Evolutionary conservation across 2,888 invertebrate species (phyloP).

Genomic region (Pollenia angustigena): DNA sequence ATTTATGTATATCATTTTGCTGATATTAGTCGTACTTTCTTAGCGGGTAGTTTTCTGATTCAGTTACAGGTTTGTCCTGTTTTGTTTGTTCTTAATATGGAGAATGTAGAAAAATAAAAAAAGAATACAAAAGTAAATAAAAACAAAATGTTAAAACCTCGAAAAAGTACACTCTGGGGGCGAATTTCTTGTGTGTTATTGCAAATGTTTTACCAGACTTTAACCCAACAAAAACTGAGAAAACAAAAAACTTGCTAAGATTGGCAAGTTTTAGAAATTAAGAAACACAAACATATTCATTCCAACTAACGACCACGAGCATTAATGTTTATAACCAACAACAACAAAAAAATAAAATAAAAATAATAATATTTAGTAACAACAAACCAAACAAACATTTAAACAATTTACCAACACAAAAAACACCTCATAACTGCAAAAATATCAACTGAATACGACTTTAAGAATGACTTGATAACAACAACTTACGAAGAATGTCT

Average conservation of each 20-base stretch:
- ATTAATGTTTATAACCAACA: constrained; percentile 5
- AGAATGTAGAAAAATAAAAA: constrained; percentile 6
- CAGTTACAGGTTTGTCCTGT: constrained; percentile 30
- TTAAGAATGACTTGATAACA: constrained; percentile 53
- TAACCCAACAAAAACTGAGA: constrained; percentile 41
- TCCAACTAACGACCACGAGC: constrained; percentile 35
- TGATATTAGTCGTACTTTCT: constrained; percentile 27
- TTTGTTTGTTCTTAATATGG: constrained; percentile 8
- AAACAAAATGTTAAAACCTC: constrained; percentile 77
- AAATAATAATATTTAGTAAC: constrained; percentile 2
- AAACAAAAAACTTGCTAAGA: constrained; percentile 59
- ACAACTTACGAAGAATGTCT: constrained; percentile 10
- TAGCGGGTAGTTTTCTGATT: constrained; percentile 45
- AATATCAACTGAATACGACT: constrained; percentile 63
- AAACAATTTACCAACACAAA: constrained; percentile 53
- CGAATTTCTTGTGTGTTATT: constrained; percentile 76
- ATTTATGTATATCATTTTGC: not conserved
- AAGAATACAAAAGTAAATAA: constrained; percentile 34
- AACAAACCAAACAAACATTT: constrained; percentile 42
- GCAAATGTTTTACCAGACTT: constrained; percentile 74
- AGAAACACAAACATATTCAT: constrained; percentile 29
- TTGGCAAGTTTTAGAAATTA: constrained; percentile 69
- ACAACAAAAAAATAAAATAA: not conserved
- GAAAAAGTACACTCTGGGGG: constrained; percentile 78
- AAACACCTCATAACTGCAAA: constrained; percentile 57